Conservation (phyloP, 64 coral and sea anemone species). For the Acropora yongei region DNA sequence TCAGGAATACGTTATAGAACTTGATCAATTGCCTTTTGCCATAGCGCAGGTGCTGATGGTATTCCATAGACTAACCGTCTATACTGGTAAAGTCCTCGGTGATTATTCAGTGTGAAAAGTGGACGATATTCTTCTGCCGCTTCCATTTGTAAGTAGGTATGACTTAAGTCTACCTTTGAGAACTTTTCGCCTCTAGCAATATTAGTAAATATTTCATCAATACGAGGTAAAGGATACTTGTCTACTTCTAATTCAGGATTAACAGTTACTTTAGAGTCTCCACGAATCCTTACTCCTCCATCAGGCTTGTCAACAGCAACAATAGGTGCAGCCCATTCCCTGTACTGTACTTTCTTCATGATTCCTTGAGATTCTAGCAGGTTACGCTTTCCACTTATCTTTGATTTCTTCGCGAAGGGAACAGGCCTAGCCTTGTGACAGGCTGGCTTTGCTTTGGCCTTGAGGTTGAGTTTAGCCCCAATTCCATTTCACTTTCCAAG, state of each 20-base stretch:
- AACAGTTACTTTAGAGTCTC: constrained; percentile 22
- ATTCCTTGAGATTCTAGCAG: constrained; percentile 13
- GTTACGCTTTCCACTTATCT: not conserved
- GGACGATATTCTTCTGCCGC: not conserved
- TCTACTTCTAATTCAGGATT: constrained; percentile 20
- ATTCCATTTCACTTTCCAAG: not conserved
- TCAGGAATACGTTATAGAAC: constrained; percentile 17
- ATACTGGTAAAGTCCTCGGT: too few species aligned
- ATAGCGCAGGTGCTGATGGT: not conserved
- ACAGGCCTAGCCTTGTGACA: not conserved
- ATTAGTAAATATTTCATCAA: constrained; percentile 39
- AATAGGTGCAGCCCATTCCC: constrained; percentile 41
- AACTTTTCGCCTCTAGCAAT: constrained; percentile 31
- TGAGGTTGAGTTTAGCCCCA: not conserved
- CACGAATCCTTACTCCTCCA: not conserved
- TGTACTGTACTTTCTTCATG: not conserved
- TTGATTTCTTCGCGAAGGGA: not conserved
- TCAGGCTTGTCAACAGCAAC: not conserved
- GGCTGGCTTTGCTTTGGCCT: not conserved
- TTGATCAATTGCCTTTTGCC: constrained; percentile 17
- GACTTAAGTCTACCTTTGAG: constrained; percentile 36
- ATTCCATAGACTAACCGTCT: not conserved
- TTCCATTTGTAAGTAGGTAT: not conserved
- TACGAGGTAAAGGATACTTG: constrained; percentile 31
- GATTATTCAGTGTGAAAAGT: not conserved